phyloP scores from a whole-genome alignment of 2,888 invertebrate genomes.

The Margaritifera margaritifera region DNA sequence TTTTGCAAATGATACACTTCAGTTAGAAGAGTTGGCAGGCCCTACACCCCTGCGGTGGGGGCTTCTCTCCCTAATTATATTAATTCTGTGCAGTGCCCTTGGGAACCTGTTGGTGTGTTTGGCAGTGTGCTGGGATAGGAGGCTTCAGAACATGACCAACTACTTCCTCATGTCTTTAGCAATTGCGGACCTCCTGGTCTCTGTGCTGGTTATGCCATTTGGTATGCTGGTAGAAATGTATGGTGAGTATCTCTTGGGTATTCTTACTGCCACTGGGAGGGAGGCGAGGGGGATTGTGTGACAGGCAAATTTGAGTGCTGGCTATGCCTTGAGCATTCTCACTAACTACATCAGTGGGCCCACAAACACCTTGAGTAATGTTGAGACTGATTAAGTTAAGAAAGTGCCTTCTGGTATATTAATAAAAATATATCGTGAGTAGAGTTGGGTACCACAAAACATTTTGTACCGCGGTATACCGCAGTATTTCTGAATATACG shows the following conservation, averaged over 20 bases:
- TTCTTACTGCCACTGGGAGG: no score
- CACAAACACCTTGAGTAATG: no score
- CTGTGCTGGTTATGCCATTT: constrained; percentile 95
- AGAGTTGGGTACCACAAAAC: no score
- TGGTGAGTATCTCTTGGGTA: constrained; percentile 45
- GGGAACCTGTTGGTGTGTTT: constrained; percentile 95
- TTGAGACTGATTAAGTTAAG: no score
- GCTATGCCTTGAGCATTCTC: no score
- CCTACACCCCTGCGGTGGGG: constrained; percentile 52
- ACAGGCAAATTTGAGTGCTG: no score
- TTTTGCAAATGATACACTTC: background rate
- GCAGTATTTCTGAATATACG: no score
- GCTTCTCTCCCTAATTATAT: constrained; percentile 79
- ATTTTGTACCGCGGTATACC: no score
- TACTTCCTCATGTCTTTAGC: constrained; percentile 96
- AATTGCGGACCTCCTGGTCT: constrained; percentile 93
- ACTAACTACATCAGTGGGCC: no score
- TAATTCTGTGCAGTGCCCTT: constrained; percentile 89
- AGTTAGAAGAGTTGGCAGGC: constrained; percentile 2
- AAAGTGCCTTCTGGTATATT: no score
- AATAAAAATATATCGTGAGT: no score
- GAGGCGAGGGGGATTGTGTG: no score
- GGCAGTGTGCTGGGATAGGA: constrained; percentile 90
- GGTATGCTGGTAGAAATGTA: constrained; percentile 81
- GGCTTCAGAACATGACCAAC: constrained; percentile 95